phyloP scores from a whole-genome alignment of 2,113 vertebrate genomes.

The Tenrec ecaudatus region DNA sequence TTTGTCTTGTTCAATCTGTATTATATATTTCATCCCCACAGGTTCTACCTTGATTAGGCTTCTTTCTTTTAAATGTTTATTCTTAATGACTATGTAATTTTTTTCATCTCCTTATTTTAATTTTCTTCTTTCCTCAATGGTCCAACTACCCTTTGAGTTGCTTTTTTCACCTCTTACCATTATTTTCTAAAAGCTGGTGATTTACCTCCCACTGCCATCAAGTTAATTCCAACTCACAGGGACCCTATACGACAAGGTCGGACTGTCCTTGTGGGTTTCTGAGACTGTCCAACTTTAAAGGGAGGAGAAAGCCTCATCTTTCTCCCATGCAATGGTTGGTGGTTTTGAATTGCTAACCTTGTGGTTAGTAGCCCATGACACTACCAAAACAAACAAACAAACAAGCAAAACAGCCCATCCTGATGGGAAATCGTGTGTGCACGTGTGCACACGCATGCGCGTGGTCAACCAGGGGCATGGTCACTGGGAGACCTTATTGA shows the following conservation, averaged over 20 bases:
- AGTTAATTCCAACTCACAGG: too few species aligned
- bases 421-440: background rate
- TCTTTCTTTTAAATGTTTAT: background rate
- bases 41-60: background rate
- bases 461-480: background rate
- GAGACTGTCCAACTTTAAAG: too few species aligned
- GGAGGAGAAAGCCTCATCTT: too few species aligned
- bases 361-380: too few species aligned
- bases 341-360: too few species aligned
- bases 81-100: background rate
- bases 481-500: background rate
- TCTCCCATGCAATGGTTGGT: too few species aligned
- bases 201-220: background rate
- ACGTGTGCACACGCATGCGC: background rate
- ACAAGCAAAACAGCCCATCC: too few species aligned
- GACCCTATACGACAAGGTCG: too few species aligned
- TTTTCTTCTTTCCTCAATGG: constrained; percentile 22
- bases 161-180: background rate
- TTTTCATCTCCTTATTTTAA: constrained; percentile 21
- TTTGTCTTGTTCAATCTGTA: too few species aligned
- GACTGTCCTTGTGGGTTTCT: too few species aligned
- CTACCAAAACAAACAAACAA: too few species aligned
- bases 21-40: too few species aligned
- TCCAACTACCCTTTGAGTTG: background rate
- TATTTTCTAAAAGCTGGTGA: background rate